A percentile compares a stretch with the other conserved stretches of the same genome.
Conservation (phyloP, 2,797 vertebrate genomes). For the Spondyliosoma cantharus region DNA sequence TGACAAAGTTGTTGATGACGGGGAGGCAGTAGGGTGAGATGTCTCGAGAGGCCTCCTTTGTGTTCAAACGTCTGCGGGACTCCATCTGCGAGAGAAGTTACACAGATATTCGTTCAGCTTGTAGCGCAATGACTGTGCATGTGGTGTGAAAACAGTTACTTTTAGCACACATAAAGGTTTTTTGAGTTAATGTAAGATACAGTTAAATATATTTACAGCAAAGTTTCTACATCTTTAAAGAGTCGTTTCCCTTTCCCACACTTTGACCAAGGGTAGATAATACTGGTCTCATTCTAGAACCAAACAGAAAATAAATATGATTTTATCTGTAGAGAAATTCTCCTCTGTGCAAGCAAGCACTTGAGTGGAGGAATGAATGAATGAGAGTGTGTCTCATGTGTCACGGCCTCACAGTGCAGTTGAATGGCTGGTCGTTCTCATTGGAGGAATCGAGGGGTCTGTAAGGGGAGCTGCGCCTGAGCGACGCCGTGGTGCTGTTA, state of each 20-base stretch:
- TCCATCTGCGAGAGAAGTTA: constrained; percentile 72
- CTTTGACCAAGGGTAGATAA: neutral
- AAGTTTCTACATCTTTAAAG: neutral
- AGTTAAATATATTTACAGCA: neutral
- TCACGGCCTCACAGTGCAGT: constrained; percentile 78
- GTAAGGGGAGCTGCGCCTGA: constrained; percentile 77
- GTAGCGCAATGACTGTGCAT: neutral
- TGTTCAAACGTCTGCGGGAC: constrained; percentile 65
- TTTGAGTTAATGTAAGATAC: neutral
- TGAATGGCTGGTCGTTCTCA: constrained; percentile 74
- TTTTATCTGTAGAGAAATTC: neutral
- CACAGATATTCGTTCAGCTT: neutral
- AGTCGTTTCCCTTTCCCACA: neutral
- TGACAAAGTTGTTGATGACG: constrained; percentile 82
- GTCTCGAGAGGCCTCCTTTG: constrained; percentile 69
- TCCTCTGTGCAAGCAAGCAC: neutral
- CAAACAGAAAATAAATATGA: no score
- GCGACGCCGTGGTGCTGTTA: constrained; percentile 68
- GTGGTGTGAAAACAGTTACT: neutral
- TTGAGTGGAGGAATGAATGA: constrained; percentile 20
- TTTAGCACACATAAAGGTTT: neutral
- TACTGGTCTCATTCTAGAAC: neutral
- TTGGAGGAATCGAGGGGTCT: constrained; percentile 62
- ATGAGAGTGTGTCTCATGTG: constrained; percentile 19
- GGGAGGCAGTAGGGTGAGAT: constrained; percentile 87